Evolutionary conservation across 2,888 invertebrate species (phyloP).

Genomic region (Branchipolynoe longqiensis): DNA sequence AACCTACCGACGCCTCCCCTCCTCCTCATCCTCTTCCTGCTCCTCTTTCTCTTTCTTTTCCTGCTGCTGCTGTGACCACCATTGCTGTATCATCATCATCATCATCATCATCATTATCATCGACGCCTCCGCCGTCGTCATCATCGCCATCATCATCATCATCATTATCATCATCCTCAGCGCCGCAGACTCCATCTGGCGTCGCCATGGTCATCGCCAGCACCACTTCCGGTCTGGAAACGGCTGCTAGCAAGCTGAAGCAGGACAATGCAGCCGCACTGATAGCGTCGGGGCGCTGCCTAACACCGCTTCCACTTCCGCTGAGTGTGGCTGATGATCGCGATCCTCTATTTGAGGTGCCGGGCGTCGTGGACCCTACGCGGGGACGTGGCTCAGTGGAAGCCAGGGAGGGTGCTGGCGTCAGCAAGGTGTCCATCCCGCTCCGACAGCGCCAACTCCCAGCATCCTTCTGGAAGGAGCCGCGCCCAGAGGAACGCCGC

Average conservation of each 20-base stretch:
- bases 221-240: not conserved
- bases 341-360: slow-evolving; percentile 42
- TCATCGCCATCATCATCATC: not conserved
- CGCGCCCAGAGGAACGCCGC: slow-evolving; percentile 37
- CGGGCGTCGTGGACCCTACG: slow-evolving; percentile 27
- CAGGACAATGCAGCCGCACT: not conserved
- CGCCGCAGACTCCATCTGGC: not conserved
- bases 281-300: not conserved
- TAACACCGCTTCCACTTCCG: slow-evolving; percentile 4
- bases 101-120: not conserved
- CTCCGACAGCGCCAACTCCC: slow-evolving; percentile 60
- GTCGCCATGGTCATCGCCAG: slow-evolving; percentile 37
- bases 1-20: not conserved
- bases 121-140: not conserved
- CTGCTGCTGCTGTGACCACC: no score
- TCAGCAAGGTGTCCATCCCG: slow-evolving; percentile 48
- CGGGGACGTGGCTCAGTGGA: not conserved
- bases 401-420: not conserved
- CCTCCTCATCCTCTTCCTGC: slow-evolving; percentile 4
- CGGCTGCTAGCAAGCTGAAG: not conserved
- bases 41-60: not conserved
- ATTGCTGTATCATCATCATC: not conserved
- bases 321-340: slow-evolving; percentile 23
- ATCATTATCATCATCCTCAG: not conserved
- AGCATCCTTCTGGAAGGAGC: slow-evolving; percentile 62